Base-by-base conservation (phyloP, 2,797 vertebrate species). In the Saxicola maurus region DNA sequence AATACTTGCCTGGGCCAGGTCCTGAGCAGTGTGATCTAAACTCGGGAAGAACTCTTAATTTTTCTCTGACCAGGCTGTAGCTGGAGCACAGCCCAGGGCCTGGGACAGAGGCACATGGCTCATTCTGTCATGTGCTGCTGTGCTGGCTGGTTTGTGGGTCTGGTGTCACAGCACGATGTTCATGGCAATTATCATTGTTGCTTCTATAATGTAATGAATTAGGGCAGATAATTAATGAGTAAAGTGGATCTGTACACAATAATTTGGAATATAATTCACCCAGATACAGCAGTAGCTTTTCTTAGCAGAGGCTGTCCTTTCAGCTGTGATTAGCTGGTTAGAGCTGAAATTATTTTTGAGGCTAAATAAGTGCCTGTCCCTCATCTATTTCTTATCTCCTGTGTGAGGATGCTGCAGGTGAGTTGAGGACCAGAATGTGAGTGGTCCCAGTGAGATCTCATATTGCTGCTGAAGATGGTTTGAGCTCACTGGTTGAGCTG, bases 101-200 rank as follows among this genome's bases (percentile, higher is more conserved):
- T 82, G 75, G 51, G 65, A 75, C 42, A 56, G 67, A n/a, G 33
- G 10, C 15, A 46, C 20, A 24, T 17, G 30, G 43, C 37, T 82
- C 37, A 1, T 82, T 77, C 48, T 76, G 45, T 76, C 1, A 0
- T 27, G n/a, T 4, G 11, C 27, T 37, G 65, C 52, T 78, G 8
- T 86, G 40, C 77, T 66, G 89, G 11, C 72, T 85, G 68, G 13
- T 61, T 79, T 0, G 0, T 2, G 4, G 46, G 24, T 79, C 65
- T 2, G 0, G 7, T 85, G 53, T 80, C 23, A 5, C 65, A 64
- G 31, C 45, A 12, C 0, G 0, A 53, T 71, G 43, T 23, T n/a
- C 38, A 7, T 21, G 8, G 31, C 61, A 64, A n/a, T 90, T 82
- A 61, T 61, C 35, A 46, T 35, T 43, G 57, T 64, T 2, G 0